Evolutionary conservation across 2,113 vertebrate genomes (phyloP), one percentile per base, ranked within the genome.

Genomic region (Peucedramus taeniatus): DNA sequence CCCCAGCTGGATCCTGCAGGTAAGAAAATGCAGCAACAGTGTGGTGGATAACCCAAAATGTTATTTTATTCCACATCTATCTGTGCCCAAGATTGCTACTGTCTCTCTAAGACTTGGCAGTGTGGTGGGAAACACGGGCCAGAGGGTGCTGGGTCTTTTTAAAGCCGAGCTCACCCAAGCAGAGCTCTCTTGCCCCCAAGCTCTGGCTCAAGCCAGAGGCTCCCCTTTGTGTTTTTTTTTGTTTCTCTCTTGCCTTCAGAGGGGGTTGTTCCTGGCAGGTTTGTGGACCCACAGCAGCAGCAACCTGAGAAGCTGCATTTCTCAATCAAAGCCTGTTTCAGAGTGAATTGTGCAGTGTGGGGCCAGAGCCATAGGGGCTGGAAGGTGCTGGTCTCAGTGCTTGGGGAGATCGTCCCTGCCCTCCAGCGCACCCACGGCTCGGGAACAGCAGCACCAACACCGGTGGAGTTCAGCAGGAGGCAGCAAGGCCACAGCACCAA

Each of bases 51-150:
- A 40, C 8, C 17, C 44, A 59, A 31, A 30, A 31, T 27, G 6
- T 59, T 50, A 11, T 12, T 42, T 50, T 35, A 37, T 76, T 44
- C 21, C 37, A 31, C 27, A 37, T 18, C 21, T 26, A 14, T 42
- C 27, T 66, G 49, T 22, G 11, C 27, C 23, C 7, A 19, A 33
- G 40, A 47, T 12, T 47, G 14, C 26, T 51, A 10, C 15, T 31
- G 33, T 37, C 39, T 53, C 31, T 49, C 17, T 26, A 39, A 54
- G 57, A 53, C 13, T 11, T 2, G 0, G 39, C 33, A 53, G 49
- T 12, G 15, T 3, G 0, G 28, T 0, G 0, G 26, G 24, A 65
- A 75, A 40, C 42, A 49, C 0, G 1, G 42, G 4, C 15, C 26
- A 50, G 13, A 0, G 1, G 13, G 30, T 40, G 51, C 35, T 28